These are phyloP conservation scores for Acridotheres tristis DNA, from an alignment of 2,797 vertebrate species.

Conservation along the genomic window DNA sequence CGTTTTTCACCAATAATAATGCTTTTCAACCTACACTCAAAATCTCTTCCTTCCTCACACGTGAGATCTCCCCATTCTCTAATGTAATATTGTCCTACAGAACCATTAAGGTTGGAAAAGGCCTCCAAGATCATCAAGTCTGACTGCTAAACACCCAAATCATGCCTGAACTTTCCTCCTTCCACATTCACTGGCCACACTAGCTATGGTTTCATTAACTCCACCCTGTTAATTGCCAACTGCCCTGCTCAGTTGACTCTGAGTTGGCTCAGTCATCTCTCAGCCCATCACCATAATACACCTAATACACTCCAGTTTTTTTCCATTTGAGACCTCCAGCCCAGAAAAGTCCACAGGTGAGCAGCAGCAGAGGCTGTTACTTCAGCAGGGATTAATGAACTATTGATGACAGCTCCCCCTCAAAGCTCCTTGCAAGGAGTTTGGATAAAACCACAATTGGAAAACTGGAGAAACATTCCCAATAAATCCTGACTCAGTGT, in stretches of 20 bases:
- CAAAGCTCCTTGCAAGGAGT: neutral
- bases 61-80: neutral
- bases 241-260: neutral
- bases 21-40: neutral
- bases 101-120: neutral
- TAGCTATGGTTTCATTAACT: neutral
- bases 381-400: neutral
- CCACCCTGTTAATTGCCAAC: neutral
- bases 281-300: too few relatives aligned
- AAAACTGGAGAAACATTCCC: neutral
- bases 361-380: neutral
- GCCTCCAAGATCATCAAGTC: neutral
- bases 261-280: neutral
- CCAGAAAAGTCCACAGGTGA: neutral
- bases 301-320: too few relatives aligned
- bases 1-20: neutral
- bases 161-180: neutral
- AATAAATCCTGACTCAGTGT: neutral
- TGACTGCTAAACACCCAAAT: neutral
- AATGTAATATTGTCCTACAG: accelerated
- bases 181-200: neutral
- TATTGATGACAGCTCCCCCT: neutral
- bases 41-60: neutral
- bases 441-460: neutral
- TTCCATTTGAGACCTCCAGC: neutral